Evolutionary conservation across 2,113 vertebrate species (phyloP).

Genomic region (Peromyscus maniculatus): DNA sequence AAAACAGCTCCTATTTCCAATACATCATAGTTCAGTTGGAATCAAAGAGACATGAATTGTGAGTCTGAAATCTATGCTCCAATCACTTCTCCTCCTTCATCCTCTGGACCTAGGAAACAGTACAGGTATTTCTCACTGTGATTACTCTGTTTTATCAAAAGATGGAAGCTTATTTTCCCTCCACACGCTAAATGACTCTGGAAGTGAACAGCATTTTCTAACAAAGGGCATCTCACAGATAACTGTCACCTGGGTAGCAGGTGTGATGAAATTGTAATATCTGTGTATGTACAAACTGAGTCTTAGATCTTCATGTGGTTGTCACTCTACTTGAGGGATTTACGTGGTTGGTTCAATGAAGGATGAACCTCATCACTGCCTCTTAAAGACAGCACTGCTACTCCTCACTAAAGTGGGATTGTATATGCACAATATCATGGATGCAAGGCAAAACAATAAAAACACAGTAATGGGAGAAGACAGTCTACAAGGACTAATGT

Average conservation of each 20-base stretch:
- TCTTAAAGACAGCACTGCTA: not conserved
- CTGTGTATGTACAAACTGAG: not conserved
- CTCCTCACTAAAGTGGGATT: not conserved
- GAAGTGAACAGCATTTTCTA: conserved; percentile 6
- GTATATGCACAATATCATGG: not conserved
- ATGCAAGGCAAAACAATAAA: not conserved
- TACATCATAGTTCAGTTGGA: not conserved
- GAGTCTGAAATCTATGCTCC: not conserved
- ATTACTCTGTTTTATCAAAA: conserved; percentile 8
- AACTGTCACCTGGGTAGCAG: not conserved
- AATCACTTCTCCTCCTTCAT: not conserved
- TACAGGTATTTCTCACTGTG: not conserved
- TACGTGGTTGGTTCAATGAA: not conserved
- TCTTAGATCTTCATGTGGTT: not conserved
- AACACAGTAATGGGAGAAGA: not conserved
- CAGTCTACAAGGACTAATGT: not conserved
- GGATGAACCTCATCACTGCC: not conserved
- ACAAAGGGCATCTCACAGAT: not conserved
- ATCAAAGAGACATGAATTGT: not conserved
- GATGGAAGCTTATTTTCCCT: not conserved
- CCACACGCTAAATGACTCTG: not conserved
- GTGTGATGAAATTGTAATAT: not conserved
- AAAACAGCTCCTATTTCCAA: not conserved
- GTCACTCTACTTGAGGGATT: not conserved
- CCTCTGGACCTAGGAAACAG: not conserved